Percentiles rank a stretch among this genome's conserved stretches.
Evolutionary conservation across 2,113 vertebrate species (phyloP).

Genomic region (Dipodomys stephensi): DNA sequence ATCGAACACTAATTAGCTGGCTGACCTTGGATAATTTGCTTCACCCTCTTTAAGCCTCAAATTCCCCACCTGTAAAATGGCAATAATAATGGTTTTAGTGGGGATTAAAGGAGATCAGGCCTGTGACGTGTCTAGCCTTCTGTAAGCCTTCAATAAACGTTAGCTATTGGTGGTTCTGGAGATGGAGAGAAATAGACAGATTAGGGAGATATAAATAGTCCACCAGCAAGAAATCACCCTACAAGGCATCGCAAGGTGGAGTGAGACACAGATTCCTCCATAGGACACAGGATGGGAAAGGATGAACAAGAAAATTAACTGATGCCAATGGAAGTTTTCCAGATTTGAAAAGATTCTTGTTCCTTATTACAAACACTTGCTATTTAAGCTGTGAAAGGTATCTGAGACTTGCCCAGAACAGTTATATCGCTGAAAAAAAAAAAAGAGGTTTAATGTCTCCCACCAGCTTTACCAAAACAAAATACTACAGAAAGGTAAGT

Average conservation of each 20-base stretch:
- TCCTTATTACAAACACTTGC: slow-evolving; percentile 36
- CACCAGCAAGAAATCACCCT: slow-evolving; percentile 74
- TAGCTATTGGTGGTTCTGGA: slow-evolving; percentile 52
- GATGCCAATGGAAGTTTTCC: neutral
- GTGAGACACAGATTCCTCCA: slow-evolving; percentile 57
- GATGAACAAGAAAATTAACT: neutral
- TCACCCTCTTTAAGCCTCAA: slow-evolving; percentile 67
- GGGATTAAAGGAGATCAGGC: slow-evolving; percentile 64
- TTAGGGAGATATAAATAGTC: slow-evolving; percentile 74
- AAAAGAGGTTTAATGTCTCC: neutral
- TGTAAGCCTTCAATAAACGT: slow-evolving; percentile 76
- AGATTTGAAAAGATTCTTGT: slow-evolving; percentile 4
- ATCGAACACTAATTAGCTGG: slow-evolving; percentile 52
- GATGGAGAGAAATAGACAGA: slow-evolving; percentile 59
- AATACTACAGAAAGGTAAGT: slow-evolving; percentile 12
- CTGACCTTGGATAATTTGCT: slow-evolving; percentile 70
- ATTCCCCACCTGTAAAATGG: slow-evolving; percentile 73
- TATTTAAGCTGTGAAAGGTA: neutral
- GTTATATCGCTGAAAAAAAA: slow-evolving; percentile 11
- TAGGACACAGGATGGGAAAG: neutral
- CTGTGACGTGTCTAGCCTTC: neutral
- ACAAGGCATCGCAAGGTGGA: slow-evolving; percentile 71
- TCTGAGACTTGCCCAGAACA: neutral
- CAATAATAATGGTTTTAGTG: slow-evolving; percentile 73
- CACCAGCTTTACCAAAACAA: slow-evolving; percentile 12